Base-by-base conservation (phyloP, 2,888 invertebrate genomes). In the Eristalis arbustorum region DNA sequence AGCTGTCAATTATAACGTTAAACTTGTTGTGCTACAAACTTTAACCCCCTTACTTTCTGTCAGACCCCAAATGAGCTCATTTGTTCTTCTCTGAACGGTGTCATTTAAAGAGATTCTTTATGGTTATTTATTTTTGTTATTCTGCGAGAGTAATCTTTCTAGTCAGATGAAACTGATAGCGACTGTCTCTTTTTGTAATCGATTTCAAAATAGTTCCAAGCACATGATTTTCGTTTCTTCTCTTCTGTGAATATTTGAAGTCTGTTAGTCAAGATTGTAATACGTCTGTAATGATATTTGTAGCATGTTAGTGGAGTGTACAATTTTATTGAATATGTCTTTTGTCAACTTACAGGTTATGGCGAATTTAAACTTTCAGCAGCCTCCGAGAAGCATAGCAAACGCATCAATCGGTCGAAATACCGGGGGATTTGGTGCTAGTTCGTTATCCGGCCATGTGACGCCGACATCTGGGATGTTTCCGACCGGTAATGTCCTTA, bases 331-430 rank as follows among this genome's bases (percentile, higher is more conserved):
- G 49, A 49, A 49, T 37, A 28, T 68, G 34, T 72, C 5, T 11
- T 10, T 2, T 18, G 10, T 66, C 23, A 18, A 92, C 14, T 89
- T 88, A n/a, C 93, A 95, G 96, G 96, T 96, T 95, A 97, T 97
- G 97, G 97, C 97, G 95, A 97, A 97, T 95, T 95, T 97, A 95
- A 97, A 97, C 95, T 97, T 97, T 94, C 96, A 96, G 93, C 96
- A 96, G 94, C 96, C 96, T 91, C 97, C 97, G 93, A 95, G 97
- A 94, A 97, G 96, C 95, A 96, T 97, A 94, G 96, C 96, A 93
- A 96, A 96, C 93, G 95, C 94, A 91, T 95, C 95, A 93, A 94
- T 96, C 92, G 94, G 92, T 89, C 95, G 93, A 94, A 94, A 94
- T 93, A 94, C 94, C 91, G 94, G 95, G 91, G 94, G 94, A 88